phyloP scores from a whole-genome alignment of 2,888 invertebrate genomes.

The Leptopterna dolabrata region DNA sequence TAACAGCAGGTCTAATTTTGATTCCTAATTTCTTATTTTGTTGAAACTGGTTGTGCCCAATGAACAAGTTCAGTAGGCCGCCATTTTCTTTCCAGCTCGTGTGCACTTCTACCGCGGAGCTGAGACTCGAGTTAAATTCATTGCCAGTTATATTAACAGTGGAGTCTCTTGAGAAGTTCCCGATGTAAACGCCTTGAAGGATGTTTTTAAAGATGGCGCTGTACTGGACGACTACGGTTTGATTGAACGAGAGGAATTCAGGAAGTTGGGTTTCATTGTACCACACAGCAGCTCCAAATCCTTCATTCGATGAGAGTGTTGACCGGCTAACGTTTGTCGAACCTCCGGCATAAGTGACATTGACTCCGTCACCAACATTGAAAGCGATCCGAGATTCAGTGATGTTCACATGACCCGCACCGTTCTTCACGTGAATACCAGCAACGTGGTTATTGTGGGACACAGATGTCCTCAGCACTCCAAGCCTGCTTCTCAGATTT shows the following conservation, averaged over 20 bases:
- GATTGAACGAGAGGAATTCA: conserved; percentile 83
- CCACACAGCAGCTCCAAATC: conserved; percentile 91
- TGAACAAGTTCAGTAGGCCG: conserved; percentile 74
- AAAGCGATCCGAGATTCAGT: conserved; percentile 90
- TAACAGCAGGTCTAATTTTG: conserved; percentile 84
- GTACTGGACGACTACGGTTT: conserved; percentile 88
- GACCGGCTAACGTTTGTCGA: conserved; percentile 90
- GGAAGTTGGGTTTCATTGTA: conserved; percentile 84
- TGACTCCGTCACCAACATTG: conserved; percentile 94
- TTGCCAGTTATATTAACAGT: conserved; percentile 91
- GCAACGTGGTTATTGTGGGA: conserved; percentile 90
- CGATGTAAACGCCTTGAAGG: conserved; percentile 85
- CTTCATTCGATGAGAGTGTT: conserved; percentile 85
- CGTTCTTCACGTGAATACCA: conserved; percentile 89
- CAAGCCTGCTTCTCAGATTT: conserved; percentile 89
- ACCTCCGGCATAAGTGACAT: conserved; percentile 87
- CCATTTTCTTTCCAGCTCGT: conserved; percentile 81
- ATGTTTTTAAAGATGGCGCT: conserved; percentile 88
- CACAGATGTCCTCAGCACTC: conserved; percentile 84
- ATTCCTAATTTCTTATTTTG: conserved; percentile 79
- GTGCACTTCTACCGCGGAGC: conserved; percentile 83
- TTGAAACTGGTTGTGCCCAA: conserved; percentile 88
- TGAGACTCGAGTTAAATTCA: conserved; percentile 82
- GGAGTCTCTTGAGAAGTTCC: conserved; percentile 90
- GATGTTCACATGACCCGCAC: conserved; percentile 93